phyloP scores from a whole-genome alignment of 2,797 vertebrate species.

The Enteromius viviparus region DNA sequence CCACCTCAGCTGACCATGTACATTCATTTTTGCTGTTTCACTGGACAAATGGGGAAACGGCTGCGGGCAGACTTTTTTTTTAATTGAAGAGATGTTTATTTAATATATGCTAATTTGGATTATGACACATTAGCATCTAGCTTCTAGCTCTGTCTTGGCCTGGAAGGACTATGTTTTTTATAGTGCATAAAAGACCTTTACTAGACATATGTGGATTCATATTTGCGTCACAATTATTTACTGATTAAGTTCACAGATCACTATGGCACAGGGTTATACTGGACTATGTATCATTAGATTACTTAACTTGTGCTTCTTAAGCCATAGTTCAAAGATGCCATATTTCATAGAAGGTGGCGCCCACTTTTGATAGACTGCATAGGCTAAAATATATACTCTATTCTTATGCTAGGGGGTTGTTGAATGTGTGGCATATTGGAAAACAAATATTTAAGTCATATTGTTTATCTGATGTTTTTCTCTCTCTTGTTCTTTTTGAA shows the following conservation, averaged over 20 bases:
- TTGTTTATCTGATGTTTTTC: too few relatives aligned
- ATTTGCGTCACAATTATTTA: not conserved
- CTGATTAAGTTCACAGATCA: not conserved
- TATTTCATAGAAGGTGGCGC: too few relatives aligned
- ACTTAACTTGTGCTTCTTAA: too few relatives aligned
- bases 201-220: not conserved
- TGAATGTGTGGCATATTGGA: too few relatives aligned
- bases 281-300: too few relatives aligned
- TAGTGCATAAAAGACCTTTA: not conserved
- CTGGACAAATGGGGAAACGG: not conserved
- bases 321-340: too few relatives aligned
- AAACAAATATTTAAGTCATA: too few relatives aligned
- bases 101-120: conserved; percentile 11
- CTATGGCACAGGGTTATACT: too few relatives aligned
- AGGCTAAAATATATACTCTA: too few relatives aligned
- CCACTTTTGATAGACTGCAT: too few relatives aligned
- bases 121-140: not conserved
- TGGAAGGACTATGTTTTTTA: not conserved
- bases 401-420: too few relatives aligned
- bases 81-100: not conserved
- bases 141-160: not conserved
- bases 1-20: not conserved
- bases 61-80: not conserved
- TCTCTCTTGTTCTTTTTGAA: too few relatives aligned
- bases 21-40: not conserved